Evolutionary conservation across 2,797 vertebrate species (phyloP), one percentile per base, ranked within the genome.

Genomic region (Sparidentex hasta): DNA sequence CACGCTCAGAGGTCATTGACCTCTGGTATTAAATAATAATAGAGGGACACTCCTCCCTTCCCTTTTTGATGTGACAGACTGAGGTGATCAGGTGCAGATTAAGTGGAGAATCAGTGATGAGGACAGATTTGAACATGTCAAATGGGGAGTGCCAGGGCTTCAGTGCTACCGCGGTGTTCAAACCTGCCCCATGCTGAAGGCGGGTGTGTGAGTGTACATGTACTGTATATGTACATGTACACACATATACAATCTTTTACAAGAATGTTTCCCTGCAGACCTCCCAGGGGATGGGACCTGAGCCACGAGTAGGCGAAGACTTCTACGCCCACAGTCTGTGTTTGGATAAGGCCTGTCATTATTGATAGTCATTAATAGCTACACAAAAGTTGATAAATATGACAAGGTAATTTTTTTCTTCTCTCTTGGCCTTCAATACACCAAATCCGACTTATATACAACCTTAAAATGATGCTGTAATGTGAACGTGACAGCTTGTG

Each of bases 81-180:
- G 82, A 86, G 85, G 82, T 87, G 80, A 93, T 91, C 80, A 87
- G 78, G 80, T 85, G 75, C 87, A 92, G 90, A 93, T 92, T 89
- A 90, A 86, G 81, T 59, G 77, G 62, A 86, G 88, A 88, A 87
- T 85, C 82, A 80, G 75, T 88, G 82, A 90, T 89, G 82, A 89
- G 84, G 82, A 92, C 95, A 93, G 92, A 95, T 94, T 91, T 80
- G 78, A 93, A 95, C 95, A 90, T 93, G 95, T 93, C 81, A 83
- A 29, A 70, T 65, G 82, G 87, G 92, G 93, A 93, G 94, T 92
- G 92, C 88, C 93, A 80, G 70, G 74, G 81, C 71, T 74, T 81
- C 80, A 29, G 71, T 87, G 78, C 81, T 84, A 71, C 83, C 71
- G 78, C 71, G 87, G 82, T 95, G 95, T 94, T 94, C 82, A 87